Evolutionary conservation across 2,888 invertebrate genomes (phyloP), one percentile per base, ranked within the genome.

Genomic region (Dioctria linearis): DNA sequence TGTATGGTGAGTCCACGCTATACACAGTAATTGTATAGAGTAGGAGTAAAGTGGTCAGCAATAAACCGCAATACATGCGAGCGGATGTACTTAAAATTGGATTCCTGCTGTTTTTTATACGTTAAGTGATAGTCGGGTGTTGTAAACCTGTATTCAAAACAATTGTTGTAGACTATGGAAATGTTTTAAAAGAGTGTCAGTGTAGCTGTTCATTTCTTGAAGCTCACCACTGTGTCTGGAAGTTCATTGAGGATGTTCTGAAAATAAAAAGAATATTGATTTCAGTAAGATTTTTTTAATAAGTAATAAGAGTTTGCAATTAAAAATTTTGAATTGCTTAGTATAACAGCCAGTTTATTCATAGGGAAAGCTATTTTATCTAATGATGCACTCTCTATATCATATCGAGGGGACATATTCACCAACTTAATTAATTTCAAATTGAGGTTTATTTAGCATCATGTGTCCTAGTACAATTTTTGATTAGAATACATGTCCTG

Each of bases 211-310:
- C 85, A 87, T 83, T 88, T 88, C 83, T 86, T 89, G 83, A 87
- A 88, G 84, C 86, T 88, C 82, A 88, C 86, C 84, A 89, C 84
- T 84, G 89, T 88, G 79, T 90, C 89, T 61, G 89, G 87, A 80
- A 90, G 88, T 85, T 89, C 89, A 81, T 90, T 89, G 78, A 89
- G 86, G 82, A 88, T 88, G 82, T 89, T 89, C 90, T 90, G 85
- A 13, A 87, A 88, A 82, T n/a, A 65, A 82, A 83, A 57, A 81
- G 79, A 46, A 80, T 25, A 75, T 57, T 43, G 65, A 51, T 25
- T 61, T 61, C 61, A 5, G 25, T 25, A 25, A 25, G 25, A 25
- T 0, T 25, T 25, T 25, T 25, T 25, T 25, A 25, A 25, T 25
- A 25, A 25, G 25, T 25, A 25, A 25, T 25, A 25, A 25, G 25